Conservation (phyloP, 2,888 invertebrate species). For the Cataglyphis altisquamis region DNA sequence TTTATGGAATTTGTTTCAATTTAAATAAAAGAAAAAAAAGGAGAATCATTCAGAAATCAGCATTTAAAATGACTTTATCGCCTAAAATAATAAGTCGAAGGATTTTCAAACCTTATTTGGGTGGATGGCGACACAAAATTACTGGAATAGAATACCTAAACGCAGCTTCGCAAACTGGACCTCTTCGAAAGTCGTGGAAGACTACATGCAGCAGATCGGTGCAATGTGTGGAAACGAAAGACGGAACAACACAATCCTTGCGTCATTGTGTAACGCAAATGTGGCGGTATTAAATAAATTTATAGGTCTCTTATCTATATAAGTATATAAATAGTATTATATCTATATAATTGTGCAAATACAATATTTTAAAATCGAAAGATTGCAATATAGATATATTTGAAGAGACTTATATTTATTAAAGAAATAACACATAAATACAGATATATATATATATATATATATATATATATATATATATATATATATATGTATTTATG, state of each 20-base stretch:
- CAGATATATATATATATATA: background rate
- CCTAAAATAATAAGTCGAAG: slow-evolving; percentile 88
- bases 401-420: slow-evolving; percentile 16
- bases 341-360: background rate
- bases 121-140: slow-evolving; percentile 92
- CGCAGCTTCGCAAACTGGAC: slow-evolving; percentile 94
- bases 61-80: slow-evolving; percentile 81
- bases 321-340: background rate
- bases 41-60: background rate
- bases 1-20: slow-evolving; percentile 13
- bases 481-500: background rate
- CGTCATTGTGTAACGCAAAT: slow-evolving; percentile 89
- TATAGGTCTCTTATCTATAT: background rate
- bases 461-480: background rate
- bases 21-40: slow-evolving; percentile 8
- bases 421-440: slow-evolving; percentile 7
- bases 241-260: slow-evolving; percentile 86
- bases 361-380: slow-evolving; percentile 15
- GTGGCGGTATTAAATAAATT: slow-evolving; percentile 81
- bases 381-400: background rate
- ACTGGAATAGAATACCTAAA: slow-evolving; percentile 92
- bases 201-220: slow-evolving; percentile 89
- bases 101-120: slow-evolving; percentile 90
- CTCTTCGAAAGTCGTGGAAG: slow-evolving; percentile 87
- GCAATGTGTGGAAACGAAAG: slow-evolving; percentile 89